Base-by-base conservation (phyloP, 2,888 invertebrate species). In the Aleiodes testaceus region DNA sequence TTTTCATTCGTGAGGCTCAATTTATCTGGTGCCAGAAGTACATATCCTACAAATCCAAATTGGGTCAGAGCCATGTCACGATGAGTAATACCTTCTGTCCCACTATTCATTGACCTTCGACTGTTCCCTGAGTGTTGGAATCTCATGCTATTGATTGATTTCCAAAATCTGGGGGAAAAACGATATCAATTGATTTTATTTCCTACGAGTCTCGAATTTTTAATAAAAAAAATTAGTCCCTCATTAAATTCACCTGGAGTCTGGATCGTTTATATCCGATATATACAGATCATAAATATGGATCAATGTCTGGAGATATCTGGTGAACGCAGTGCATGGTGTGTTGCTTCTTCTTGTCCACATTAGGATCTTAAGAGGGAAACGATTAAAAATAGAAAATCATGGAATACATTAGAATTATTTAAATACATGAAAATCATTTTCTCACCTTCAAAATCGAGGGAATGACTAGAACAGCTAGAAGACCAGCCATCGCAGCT, bases 41-140 rank as follows among this genome's bases (percentile, higher is more conserved):
- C 87, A 75, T 92, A 92, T 0, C 95, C 96, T 80, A 96, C 89
- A 82, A 97, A 97, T 1, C 94, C 95, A 82, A 94, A 94, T 86
- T 95, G 95, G 0, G 96, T 96, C 9, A 96, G 84, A 0, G 92
- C 93, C 90, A 97, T 91, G 83, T 96, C 95, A 74, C 92, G 91
- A 82, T 97, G 96, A 0, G 92, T 92, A 22, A 97, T 92, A 14
- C 89, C 88, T 0, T 91, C 90, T 0, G 85, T 74, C 1, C 89
- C 81, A 0, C 84, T 83, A 1, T 85, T 80, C 2, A 81, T 78
- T 11, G 89, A 87, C 69, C 87, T 85, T 18, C 89, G 87, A 52
- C 91, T 91, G 0, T 91, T 91, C 0, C 88, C 88, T 4, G 91
- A 83, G 80, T 95, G 95, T 0, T 91, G 90, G 45, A 88, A 89